A percentile compares a stretch with the other conserved stretches of the same genome.
phyloP scores from a whole-genome alignment of 2,888 invertebrate genomes.

The Spisula solida region DNA sequence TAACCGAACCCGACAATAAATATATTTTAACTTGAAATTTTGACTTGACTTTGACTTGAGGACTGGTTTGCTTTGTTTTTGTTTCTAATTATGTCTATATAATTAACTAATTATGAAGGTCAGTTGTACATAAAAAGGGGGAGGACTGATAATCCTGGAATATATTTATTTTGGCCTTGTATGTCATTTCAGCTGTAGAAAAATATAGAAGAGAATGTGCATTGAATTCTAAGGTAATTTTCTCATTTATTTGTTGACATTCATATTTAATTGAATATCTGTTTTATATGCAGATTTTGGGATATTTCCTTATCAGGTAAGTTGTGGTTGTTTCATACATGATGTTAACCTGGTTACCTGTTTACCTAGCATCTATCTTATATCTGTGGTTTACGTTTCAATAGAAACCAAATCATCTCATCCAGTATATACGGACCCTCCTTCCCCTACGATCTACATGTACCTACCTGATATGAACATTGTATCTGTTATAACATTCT shows the following conservation, averaged over 20 bases:
- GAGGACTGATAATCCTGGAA: too few species aligned
- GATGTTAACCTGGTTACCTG: neutral
- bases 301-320: neutral
- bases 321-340: neutral
- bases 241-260: neutral
- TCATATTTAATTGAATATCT: neutral
- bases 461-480: too few species aligned
- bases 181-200: conserved; percentile 18
- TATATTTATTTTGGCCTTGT: too few species aligned
- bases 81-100: too few species aligned
- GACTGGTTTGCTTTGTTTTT: too few species aligned
- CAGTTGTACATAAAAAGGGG: too few species aligned
- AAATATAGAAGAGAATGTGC: neutral
- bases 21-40: too few species aligned
- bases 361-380: neutral
- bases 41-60: too few species aligned
- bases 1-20: too few species aligned
- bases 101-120: too few species aligned
- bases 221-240: conserved; percentile 18
- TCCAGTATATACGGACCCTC: neutral
- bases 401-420: neutral
- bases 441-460: neutral
- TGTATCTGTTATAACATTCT: too few species aligned
- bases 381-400: neutral
- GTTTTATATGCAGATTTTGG: neutral